Evolutionary conservation across 2,797 vertebrate species (phyloP), one percentile per base, ranked within the genome.

Genomic region (Myiotriccus ornatus): DNA sequence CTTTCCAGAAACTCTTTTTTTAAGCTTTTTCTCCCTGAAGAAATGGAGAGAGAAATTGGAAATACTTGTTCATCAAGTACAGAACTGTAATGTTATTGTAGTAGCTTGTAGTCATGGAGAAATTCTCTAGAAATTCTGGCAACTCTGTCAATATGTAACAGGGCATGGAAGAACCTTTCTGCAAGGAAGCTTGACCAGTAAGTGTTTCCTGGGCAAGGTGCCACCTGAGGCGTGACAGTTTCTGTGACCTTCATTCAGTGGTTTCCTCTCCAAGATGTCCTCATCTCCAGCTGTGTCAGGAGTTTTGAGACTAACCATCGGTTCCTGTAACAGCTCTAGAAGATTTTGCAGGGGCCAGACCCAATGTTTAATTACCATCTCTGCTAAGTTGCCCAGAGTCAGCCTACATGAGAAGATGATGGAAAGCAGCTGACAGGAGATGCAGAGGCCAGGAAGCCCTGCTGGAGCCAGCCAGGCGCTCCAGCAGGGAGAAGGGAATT

Each of bases 221-320:
- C 46, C 87, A 81, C 53, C 52, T 28, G 49, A 81, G 87, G 84
- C 0, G 2, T 78, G 73, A 56, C 82, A 68, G 37, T 59, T 89
- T 92, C 82, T 75, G 50, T 67, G 47, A 47, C 76, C 59, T 63
- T 92, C 30, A 50, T 79, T 87, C 55, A 22, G 3, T 44, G 44
- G 52, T 2, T 63, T 70, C 20, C 22, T 86, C 63, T 82, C 44
- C 0, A 2, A 65, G 68, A 49, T 43, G 41, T 64, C 64, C 73
- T 93, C 92, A 82, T 70, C 90, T 80, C 44, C 82, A 56, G 37
- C 87, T 65, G 47, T 59, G 86, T 84, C 84, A 89, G 70, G 68
- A 60, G 63, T 87, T 92, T 89, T 73, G 86, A 90, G 88, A 90
- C 53, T 81, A 57, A n/a, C 41, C 21, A 10, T 69, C 4, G 2